These are phyloP conservation scores for Drosophila formosana DNA, from an alignment of 2,888 invertebrate genomes.

Conservation along the genomic window DNA sequence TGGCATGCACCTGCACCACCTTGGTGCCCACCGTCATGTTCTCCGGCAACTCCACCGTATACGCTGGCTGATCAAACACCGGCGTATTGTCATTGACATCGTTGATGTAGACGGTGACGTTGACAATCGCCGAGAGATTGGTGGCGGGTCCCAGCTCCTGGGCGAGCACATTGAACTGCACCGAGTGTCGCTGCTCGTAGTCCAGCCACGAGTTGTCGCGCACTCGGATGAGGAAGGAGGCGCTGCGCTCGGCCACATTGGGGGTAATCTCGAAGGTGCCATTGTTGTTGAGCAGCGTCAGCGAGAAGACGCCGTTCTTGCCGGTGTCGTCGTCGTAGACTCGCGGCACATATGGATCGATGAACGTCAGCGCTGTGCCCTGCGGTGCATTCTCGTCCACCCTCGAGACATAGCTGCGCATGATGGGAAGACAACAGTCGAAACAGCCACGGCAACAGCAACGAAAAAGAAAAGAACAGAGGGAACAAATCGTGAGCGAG, in stretches of 20 bases:
- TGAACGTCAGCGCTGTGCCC: slow-evolving; percentile 91
- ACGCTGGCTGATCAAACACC: slow-evolving; percentile 90
- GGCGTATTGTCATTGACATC: slow-evolving; percentile 96
- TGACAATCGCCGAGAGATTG: slow-evolving; percentile 90
- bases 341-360: slow-evolving; percentile 90
- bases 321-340: slow-evolving; percentile 92
- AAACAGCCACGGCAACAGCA: background rate
- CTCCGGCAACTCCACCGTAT: slow-evolving; percentile 92
- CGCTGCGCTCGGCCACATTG: slow-evolving; percentile 91
- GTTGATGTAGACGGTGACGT: slow-evolving; percentile 92
- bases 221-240: slow-evolving; percentile 93
- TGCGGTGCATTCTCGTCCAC: slow-evolving; percentile 93
- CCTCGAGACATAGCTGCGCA: slow-evolving; percentile 89
- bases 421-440: background rate
- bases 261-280: slow-evolving; percentile 96
- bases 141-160: slow-evolving; percentile 92
- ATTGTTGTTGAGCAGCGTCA: slow-evolving; percentile 92
- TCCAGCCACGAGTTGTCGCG: slow-evolving; percentile 93
- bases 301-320: slow-evolving; percentile 93
- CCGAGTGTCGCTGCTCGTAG: slow-evolving; percentile 92
- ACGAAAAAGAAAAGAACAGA: background rate
- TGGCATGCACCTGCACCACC: slow-evolving; percentile 91
- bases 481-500: slow-evolving; percentile 47
- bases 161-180: slow-evolving; percentile 92
- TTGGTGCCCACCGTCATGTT: slow-evolving; percentile 91